Evolutionary conservation across 2,113 vertebrate genomes (phyloP), one percentile per base, ranked within the genome.

Genomic region (Stomatorhinus ivindoensis): DNA sequence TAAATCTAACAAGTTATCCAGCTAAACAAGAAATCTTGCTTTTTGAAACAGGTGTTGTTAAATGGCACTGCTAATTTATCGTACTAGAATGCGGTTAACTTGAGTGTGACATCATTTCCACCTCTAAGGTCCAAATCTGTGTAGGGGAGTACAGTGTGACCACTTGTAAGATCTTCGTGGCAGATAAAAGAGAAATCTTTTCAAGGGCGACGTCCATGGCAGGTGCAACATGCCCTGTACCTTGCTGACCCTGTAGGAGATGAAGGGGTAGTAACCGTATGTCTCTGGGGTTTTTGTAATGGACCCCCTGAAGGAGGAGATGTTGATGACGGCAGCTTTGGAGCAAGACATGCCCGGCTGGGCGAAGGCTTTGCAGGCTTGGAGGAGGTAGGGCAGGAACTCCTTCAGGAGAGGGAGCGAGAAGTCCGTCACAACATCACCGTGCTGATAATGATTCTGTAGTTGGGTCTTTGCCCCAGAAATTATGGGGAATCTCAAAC

Each of bases 241-340:
- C 93, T 96, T 96, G 73, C 93, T 95, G 91, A 93, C 91, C 55
- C 91, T 92, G 90, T 94, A 95, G 9, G 94, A 85, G 5, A 93
- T 58, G 3, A 90, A 65, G 51, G 92, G 86, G 46, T 92, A 89
- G 31, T 85, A 31, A 0, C 80, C 0, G 17, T 76, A 91, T 11
- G 80, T 65, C 0, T 89, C 35, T 61, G 90, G 87, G 15, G 92
- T 89, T 0, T 21, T 21, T 69, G 92, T 89, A 47, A 94, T 92
- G 90, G 94, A 96, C 46, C 88, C 93, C 82, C 95, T 27, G 0
- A 86, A 0, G 0, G 93, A 93, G 87, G 94, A 93, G 87, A 96
- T 94, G 13, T 91, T 93, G 91, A 95, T 88, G 15, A 94, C 93
- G 1, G 94, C 94, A 58, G 95, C 94, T 80, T 93, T 94, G 0